Evolutionary conservation across 2,888 invertebrate species (phyloP).

Genomic region (Protonemura montana): DNA sequence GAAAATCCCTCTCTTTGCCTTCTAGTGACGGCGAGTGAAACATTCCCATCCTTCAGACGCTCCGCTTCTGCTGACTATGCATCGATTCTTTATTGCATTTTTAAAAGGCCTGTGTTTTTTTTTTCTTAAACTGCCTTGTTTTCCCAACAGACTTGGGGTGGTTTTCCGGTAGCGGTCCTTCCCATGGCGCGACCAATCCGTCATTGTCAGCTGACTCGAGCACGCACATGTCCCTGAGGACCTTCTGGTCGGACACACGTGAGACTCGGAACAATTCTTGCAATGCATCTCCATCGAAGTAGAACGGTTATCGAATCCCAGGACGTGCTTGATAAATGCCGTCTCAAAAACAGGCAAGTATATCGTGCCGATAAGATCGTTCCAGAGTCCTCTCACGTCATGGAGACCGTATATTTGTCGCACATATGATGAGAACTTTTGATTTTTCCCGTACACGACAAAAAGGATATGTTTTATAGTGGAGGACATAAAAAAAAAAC

Average conservation of each 20-base stretch:
- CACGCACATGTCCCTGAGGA: background rate
- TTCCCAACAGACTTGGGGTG: background rate
- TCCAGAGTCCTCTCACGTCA: background rate
- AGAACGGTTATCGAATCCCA: conserved; percentile 21
- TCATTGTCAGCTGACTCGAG: conserved; percentile 23
- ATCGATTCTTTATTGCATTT: conserved; percentile 1
- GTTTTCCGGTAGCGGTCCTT: background rate
- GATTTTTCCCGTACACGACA: background rate
- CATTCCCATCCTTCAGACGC: background rate
- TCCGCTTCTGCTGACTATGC: background rate
- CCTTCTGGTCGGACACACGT: background rate
- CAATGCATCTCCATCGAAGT: conserved; percentile 26
- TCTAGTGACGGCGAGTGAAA: background rate
- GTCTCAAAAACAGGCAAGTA: background rate
- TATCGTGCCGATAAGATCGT: background rate
- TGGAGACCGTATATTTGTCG: background rate
- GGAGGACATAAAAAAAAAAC: background rate
- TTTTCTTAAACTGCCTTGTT: conserved; percentile 12
- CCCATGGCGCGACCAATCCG: conserved; percentile 10
- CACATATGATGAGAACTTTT: background rate
- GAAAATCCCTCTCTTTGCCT: background rate
- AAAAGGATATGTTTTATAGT: background rate
- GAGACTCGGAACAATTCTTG: conserved; percentile 13
- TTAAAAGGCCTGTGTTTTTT: background rate
- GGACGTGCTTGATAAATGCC: conserved; percentile 28